A percentile compares a stretch with the other conserved stretches of the same genome.
Conservation (phyloP, 1,140 invertebrate species). For the Elymnias hypermnestra region DNA sequence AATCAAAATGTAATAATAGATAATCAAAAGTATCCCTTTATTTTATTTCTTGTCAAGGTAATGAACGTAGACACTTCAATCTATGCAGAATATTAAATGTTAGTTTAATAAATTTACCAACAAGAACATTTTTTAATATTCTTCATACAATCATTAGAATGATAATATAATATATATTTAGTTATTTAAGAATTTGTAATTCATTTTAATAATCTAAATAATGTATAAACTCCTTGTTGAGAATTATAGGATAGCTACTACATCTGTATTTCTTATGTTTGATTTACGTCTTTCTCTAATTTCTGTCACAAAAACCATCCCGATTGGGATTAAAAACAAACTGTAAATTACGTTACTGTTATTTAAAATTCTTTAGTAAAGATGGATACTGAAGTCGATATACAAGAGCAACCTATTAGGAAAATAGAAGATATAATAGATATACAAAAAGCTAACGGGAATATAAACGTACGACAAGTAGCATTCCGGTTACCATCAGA, state of each 20-base stretch:
- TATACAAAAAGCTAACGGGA: slow-evolving; percentile 59
- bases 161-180: too few species aligned
- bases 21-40: too few species aligned
- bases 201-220: too few species aligned
- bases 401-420: slow-evolving; percentile 36
- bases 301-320: slow-evolving; percentile 38
- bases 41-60: too few species aligned
- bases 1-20: too few species aligned
- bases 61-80: slow-evolving; percentile 6
- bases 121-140: too few species aligned
- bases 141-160: too few species aligned
- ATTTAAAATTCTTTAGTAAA: slow-evolving; percentile 26
- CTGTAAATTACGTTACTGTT: slow-evolving; percentile 30
- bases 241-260: too few species aligned
- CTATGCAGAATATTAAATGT: slow-evolving; percentile 5
- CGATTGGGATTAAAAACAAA: slow-evolving; percentile 30
- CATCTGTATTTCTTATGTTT: too few species aligned
- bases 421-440: slow-evolving; percentile 69
- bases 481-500: slow-evolving; percentile 47
- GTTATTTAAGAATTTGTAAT: too few species aligned
- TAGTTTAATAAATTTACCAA: neutral
- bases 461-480: slow-evolving; percentile 49
- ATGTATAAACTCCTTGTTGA: too few species aligned
- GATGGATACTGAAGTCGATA: slow-evolving; percentile 35
- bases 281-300: neutral